These are phyloP conservation scores for Phlogophora meticulosa DNA, from an alignment of 2,888 invertebrate species.

Conservation along the genomic window DNA sequence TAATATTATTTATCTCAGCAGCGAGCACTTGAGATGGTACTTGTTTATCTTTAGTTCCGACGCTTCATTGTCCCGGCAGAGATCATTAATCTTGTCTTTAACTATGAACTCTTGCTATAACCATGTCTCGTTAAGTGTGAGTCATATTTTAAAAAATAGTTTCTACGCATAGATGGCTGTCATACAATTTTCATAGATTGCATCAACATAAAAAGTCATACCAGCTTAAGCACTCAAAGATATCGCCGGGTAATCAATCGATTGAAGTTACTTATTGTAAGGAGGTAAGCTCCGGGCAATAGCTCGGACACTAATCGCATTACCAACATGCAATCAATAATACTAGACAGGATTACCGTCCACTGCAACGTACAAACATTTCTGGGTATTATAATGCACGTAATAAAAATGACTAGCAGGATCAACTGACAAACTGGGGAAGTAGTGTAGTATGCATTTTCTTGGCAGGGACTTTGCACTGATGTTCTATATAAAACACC, in stretches of 20 bases:
- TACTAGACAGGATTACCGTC: conserved; percentile 73
- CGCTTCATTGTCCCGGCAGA: conserved; percentile 69
- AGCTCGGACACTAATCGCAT: conserved; percentile 82
- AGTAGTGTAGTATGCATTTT: conserved; percentile 19
- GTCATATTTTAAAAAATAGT: conserved; percentile 46
- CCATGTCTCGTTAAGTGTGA: conserved; percentile 50
- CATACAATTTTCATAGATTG: conserved; percentile 18
- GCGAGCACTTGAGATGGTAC: conserved; percentile 70
- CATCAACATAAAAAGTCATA: conserved; percentile 25
- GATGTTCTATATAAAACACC: conserved; percentile 34
- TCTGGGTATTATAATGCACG: conserved; percentile 23
- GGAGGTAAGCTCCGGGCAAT: conserved; percentile 74
- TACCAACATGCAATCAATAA: conserved; percentile 82
- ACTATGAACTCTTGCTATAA: conserved; percentile 59
- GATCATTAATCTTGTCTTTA: conserved; percentile 69
- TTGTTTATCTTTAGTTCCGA: conserved; percentile 73
- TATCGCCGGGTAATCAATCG: conserved; percentile 54
- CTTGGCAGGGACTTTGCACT: conserved; percentile 39
- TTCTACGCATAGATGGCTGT: conserved; percentile 8
- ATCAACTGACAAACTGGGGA: conserved; percentile 1
- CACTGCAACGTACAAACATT: conserved; percentile 33
- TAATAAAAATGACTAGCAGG: conserved; percentile 18
- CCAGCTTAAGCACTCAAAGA: conserved; percentile 20
- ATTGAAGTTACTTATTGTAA: conserved; percentile 64
- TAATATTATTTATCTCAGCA: conserved; percentile 65